These are phyloP conservation scores for Thymallus thymallus DNA, from an alignment of 2,113 vertebrate species.

Conservation along the genomic window DNA sequence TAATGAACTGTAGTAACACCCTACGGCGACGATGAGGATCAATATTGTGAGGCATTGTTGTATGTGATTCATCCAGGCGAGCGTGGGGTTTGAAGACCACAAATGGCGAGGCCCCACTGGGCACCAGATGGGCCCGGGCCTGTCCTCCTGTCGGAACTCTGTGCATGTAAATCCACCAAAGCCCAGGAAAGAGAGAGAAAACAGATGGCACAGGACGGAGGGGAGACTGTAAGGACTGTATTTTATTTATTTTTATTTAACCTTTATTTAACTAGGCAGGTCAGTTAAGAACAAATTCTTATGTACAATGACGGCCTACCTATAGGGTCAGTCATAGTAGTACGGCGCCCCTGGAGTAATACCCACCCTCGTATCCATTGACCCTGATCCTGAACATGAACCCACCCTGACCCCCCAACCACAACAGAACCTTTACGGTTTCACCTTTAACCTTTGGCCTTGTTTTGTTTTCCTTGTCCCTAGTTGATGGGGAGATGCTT, in stretches of 20 bases:
- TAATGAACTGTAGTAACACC: slow-evolving; percentile 33
- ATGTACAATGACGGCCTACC: too few species aligned
- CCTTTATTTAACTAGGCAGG: too few species aligned
- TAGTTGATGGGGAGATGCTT: slow-evolving; percentile 21
- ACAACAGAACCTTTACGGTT: slow-evolving; percentile 31
- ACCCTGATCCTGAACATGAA: slow-evolving; percentile 36
- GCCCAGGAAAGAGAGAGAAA: slow-evolving; percentile 22
- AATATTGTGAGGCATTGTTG: slow-evolving; percentile 16
- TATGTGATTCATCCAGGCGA: slow-evolving; percentile 1
- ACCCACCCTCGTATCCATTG: neutral
- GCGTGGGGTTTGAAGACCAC: slow-evolving; percentile 34
- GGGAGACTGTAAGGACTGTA: slow-evolving; percentile 14
- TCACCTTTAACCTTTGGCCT: neutral
- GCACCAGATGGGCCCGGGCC: slow-evolving; percentile 61
- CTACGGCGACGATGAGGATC: slow-evolving; percentile 19
- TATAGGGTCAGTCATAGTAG: too few species aligned
- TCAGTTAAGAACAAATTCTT: too few species aligned
- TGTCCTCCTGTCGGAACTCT: slow-evolving; percentile 45
- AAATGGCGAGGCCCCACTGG: slow-evolving; percentile 42
- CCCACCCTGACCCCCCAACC: slow-evolving; percentile 38
- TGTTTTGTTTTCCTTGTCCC: slow-evolving; percentile 23
- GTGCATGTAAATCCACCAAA: slow-evolving; percentile 24
- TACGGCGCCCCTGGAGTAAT: too few species aligned
- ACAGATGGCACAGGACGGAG: slow-evolving; percentile 58
- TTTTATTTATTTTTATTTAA: too few species aligned